Evolutionary conservation across 2,888 invertebrate genomes (phyloP), one percentile per base, ranked within the genome.

Genomic region (Meta bourneti): DNA sequence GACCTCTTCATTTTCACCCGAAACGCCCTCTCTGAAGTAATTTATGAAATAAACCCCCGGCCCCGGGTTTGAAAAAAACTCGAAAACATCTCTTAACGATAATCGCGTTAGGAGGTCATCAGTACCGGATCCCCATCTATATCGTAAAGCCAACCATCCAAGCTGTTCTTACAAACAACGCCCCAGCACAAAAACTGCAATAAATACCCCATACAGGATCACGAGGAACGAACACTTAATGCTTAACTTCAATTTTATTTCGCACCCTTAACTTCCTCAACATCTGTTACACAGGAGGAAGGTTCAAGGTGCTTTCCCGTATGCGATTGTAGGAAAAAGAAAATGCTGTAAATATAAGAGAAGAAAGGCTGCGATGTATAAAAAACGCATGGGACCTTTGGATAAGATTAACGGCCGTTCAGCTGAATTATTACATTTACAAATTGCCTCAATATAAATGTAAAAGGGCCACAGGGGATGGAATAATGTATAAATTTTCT

Each of bases 381-480:
- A 11, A 61, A 61, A 61, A 61, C 11, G 61, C 61, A 34, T 61
- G 71, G 51, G 52, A 83, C 51, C 69, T 69, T 83, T 13, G 51
- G 49, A 70, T 70, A 86, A 86, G 86, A 86, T 86, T 86, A 86
- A 86, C 86, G 86, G 71, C 78, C 16, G 16, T 51, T 16, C 11
- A 70, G 70, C 86, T 78, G 78, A 86, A 78, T 86, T 86, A 86
- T 86, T 86, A 78, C 86, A 78, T 86, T 86, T 86, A 79, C 78
- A 86, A 86, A 86, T 86, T 86, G 78, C 86, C 52, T 51, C 78
- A 34, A 86, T 86, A 70, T 86, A 71, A 86, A 78, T 54, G 86
- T 78, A 86, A 86, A 86, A 61, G 78, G 20, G 34, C 69, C 13
- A 7, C 7, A 49, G 34, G 78, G 13, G 51, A 6, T 4, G 78